These are phyloP conservation scores for Peromyscus aztecus DNA, from an alignment of 2,797 vertebrate genomes.

Conservation along the genomic window DNA sequence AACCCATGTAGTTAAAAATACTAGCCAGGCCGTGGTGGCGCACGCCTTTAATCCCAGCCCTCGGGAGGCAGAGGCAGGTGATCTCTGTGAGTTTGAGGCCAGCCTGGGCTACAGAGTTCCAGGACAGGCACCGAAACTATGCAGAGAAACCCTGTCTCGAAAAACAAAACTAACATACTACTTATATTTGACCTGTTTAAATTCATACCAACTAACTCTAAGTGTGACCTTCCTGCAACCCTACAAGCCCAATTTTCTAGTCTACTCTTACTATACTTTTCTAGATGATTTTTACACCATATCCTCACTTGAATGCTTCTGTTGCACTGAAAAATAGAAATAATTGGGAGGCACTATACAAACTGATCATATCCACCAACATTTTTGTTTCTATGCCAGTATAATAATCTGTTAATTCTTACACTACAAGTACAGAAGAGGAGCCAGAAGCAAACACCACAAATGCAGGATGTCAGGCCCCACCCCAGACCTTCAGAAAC, in stretches of 20 bases:
- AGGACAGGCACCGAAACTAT: no score
- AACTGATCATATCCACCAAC: not conserved
- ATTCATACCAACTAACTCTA: not conserved
- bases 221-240: not conserved
- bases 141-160: no score
- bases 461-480: not conserved
- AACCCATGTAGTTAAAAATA: conserved; percentile 15
- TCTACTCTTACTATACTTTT: not conserved
- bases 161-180: not conserved
- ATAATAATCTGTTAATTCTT: not conserved
- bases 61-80: no score
- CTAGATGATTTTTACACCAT: not conserved
- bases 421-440: not conserved
- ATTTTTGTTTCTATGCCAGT: not conserved
- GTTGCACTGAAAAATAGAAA: conserved; percentile 49
- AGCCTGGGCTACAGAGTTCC: no score
- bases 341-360: not conserved
- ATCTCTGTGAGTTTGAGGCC: no score
- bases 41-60: no score
- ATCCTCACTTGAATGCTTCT: conserved; percentile 19
- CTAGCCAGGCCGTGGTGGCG: not conserved
- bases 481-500: not conserved
- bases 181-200: conserved; percentile 30
- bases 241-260: not conserved
- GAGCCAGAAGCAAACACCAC: not conserved